These are phyloP conservation scores for Paramuricea clavata DNA, from an alignment of 92 coral and sea anemone genomes.

Conservation along the genomic window DNA sequence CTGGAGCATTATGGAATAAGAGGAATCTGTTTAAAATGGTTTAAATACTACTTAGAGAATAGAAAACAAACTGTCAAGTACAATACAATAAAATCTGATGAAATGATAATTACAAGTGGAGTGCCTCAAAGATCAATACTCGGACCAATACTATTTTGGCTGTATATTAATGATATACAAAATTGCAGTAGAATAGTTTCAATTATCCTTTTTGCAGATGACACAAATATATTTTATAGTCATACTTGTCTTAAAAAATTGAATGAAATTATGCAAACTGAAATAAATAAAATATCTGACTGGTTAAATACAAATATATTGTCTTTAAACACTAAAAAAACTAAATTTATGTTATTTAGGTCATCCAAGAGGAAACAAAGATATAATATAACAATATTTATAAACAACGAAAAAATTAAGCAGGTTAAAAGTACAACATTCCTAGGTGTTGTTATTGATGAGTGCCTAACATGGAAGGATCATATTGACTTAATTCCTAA, in stretches of 20 bases:
- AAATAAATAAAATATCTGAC: not conserved
- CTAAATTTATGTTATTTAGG: conserved; percentile 4
- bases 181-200: not conserved
- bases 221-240: not conserved
- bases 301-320: not conserved
- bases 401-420: not conserved
- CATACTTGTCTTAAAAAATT: not conserved
- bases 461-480: not conserved
- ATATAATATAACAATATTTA: not conserved
- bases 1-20: not conserved
- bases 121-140: not conserved
- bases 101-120: not conserved
- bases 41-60: not conserved
- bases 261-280: not conserved
- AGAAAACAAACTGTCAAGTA: not conserved
- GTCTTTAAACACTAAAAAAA: not conserved
- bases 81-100: not conserved
- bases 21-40: not conserved
- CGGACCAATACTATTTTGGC: not conserved
- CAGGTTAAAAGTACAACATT: not conserved
- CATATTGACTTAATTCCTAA: not conserved
- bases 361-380: not conserved
- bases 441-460: not conserved
- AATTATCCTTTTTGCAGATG: not conserved
- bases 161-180: not conserved